Base-by-base conservation (phyloP, 2,797 vertebrate species). In the Anabas testudineus region DNA sequence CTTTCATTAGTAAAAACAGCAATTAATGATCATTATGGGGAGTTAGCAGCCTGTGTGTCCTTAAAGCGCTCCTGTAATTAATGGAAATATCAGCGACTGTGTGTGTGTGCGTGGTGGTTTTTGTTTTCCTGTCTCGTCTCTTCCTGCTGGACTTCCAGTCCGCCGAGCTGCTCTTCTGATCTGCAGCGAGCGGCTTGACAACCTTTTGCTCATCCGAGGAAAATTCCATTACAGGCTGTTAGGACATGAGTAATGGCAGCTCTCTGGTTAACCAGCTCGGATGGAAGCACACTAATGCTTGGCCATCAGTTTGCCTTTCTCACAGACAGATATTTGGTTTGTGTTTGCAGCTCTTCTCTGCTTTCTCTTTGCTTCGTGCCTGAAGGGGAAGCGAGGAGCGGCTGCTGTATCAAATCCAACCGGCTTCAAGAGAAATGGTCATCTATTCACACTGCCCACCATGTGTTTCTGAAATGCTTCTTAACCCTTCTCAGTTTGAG, bases 211-310 rank as follows among this genome's bases (percentile, higher is more conserved):
- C 89, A 92, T 92, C 91, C 74, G 73, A 85, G 87, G 89, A 91
- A 92, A 92, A 94, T 94, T 92, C 90, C 90, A 93, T 94, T 93
- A 92, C 67, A 71, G 81, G 79, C 85, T 86, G 88, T 91, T 91
- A 87, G 82, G 87, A 86, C 88, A 82, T 90, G 90, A 89, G 87
- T 93, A 92, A 93, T 92, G 90, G 90, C 86, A 80, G 75, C 77
- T 83, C 83, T 87, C 58, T 65, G 79, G 86, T 88, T 83, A 86
- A 87, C 63, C 70, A 81, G 83, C 67, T 83, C 72, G 28, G 74
- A 84, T 68, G 76, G 79, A 86, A 73, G 84, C 77, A 75, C 81
- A 81, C 80, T 87, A 80, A 84, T 67, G 58, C 79, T 66, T 57
- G 53, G 81, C 78, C 80, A 67, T 87, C 72, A 73, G 22, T 83